A percentile compares a stretch with the other conserved stretches of the same genome.
Conservation (phyloP, 1,140 invertebrate genomes). For the Drosophila lini region DNA sequence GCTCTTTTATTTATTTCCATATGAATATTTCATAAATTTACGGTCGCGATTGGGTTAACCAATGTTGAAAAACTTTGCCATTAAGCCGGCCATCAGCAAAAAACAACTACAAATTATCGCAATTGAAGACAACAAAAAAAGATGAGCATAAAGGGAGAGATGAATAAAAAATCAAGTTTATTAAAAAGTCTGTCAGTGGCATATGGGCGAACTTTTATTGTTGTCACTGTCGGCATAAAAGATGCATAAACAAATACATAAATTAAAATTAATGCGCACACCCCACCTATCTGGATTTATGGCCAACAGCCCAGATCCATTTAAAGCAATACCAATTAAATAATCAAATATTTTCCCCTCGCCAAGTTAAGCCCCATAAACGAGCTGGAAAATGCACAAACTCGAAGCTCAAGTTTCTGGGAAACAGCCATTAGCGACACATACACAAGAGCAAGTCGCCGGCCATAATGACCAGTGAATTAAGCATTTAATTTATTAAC, state of each 20-base stretch:
- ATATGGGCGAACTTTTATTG: slow-evolving; percentile 66
- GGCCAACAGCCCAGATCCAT: not conserved
- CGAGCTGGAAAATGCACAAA: slow-evolving; percentile 3
- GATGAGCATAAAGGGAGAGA: not conserved
- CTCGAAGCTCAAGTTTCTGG: slow-evolving; percentile 9
- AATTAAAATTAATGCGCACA: slow-evolving; percentile 56
- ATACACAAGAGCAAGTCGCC: slow-evolving; percentile 46
- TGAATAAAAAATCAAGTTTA: slow-evolving; percentile 57
- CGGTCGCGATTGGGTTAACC: slow-evolving; percentile 72
- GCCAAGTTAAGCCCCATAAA: slow-evolving; percentile 19
- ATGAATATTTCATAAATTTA: slow-evolving; percentile 80
- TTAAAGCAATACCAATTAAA: slow-evolving; percentile 45
- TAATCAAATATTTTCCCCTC: slow-evolving; percentile 37
- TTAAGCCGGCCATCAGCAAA: slow-evolving; percentile 68
- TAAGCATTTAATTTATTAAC: slow-evolving; percentile 82
- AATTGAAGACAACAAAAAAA: slow-evolving; percentile 26
- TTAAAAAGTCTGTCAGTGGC: slow-evolving; percentile 76
- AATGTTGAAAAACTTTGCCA: slow-evolving; percentile 74
- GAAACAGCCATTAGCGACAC: slow-evolving; percentile 53
- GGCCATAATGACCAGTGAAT: slow-evolving; percentile 73
- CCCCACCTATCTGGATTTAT: slow-evolving; percentile 20
- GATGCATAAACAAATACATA: slow-evolving; percentile 74
- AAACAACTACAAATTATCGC: slow-evolving; percentile 42
- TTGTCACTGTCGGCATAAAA: slow-evolving; percentile 65
- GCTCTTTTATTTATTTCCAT: slow-evolving; percentile 49